A percentile compares a stretch with the other conserved stretches of the same genome.
phyloP scores from a whole-genome alignment of 2,113 vertebrate genomes.

The Rhipidura dahli region DNA sequence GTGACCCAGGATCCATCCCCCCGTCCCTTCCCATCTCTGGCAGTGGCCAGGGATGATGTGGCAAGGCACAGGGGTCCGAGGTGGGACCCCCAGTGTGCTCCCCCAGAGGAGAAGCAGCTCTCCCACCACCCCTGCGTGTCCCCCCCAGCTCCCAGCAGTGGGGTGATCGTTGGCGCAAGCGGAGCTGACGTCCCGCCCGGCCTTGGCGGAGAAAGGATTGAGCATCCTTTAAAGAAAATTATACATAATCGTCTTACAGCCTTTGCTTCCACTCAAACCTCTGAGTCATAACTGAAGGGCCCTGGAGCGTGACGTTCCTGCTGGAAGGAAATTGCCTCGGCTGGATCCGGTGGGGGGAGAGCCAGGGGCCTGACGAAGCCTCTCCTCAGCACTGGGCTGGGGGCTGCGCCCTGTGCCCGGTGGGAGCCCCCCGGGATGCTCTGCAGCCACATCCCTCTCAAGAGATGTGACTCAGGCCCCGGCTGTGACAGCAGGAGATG shows the following conservation, averaged over 20 bases:
- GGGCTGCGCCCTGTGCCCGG: rapidly evolving
- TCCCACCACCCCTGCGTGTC: rapidly evolving
- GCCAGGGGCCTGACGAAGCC: neutral
- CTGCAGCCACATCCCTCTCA: neutral
- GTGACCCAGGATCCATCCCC: neutral
- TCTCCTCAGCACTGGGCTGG: neutral
- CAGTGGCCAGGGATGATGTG: neutral
- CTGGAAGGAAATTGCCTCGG: conserved; percentile 52
- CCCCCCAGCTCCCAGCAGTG: neutral
- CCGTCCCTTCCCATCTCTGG: neutral
- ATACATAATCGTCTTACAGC: conserved; percentile 44
- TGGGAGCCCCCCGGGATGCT: rapidly evolving
- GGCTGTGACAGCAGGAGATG: conserved; percentile 51
- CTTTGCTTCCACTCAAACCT: conserved; percentile 19
- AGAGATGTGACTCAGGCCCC: conserved; percentile 51
- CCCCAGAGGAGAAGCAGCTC: neutral
- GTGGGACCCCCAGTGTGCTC: rapidly evolving
- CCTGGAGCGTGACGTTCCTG: conserved; percentile 55
- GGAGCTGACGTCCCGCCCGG: conserved; percentile 15
- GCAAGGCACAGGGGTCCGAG: rapidly evolving
- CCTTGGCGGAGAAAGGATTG: conserved; percentile 9
- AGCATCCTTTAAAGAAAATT: conserved; percentile 64
- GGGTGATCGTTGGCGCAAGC: neutral
- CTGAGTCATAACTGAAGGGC: conserved; percentile 67
- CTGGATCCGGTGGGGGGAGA: conserved; percentile 8